Evolutionary conservation across 2,888 invertebrate species (phyloP).

Genomic region (Spatulosminthurus flaviceps): DNA sequence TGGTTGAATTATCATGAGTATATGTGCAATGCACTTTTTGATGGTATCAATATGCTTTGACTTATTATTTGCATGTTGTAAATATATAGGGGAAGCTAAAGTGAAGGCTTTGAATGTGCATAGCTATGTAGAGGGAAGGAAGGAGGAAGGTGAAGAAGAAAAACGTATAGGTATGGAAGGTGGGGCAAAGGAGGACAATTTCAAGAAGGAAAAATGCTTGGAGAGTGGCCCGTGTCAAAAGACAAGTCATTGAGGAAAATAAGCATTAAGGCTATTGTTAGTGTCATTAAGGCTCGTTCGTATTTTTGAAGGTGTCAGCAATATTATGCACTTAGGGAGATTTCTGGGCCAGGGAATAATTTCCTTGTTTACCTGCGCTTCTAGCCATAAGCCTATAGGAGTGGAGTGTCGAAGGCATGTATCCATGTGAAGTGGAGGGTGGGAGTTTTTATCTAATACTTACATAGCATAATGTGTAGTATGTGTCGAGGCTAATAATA

Average conservation of each 20-base stretch:
- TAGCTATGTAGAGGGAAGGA: not conserved
- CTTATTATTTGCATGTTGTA: no score
- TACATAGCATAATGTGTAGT: no score
- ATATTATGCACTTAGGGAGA: not conserved
- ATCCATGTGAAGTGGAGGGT: no score
- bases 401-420: no score
- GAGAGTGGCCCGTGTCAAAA: constrained; percentile 46
- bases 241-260: constrained; percentile 43
- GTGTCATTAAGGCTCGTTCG: not conserved
- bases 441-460: no score
- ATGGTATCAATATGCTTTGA: no score
- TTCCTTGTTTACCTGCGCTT: no score
- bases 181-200: constrained; percentile 41
- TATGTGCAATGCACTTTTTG: no score
- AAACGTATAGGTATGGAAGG: not conserved
- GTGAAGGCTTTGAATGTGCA: no score
- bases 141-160: constrained; percentile 6
- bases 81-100: no score
- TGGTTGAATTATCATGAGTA: no score
- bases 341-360: not conserved
- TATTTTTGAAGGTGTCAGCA: not conserved
- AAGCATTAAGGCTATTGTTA: constrained; percentile 23
- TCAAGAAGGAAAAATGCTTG: constrained; percentile 47
- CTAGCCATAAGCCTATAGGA: no score
- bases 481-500: not conserved